A percentile compares a stretch with the other conserved stretches of the same genome.
These are phyloP conservation scores for Melanargia galathea DNA, from an alignment of 2,888 invertebrate genomes.

Conservation along the genomic window DNA sequence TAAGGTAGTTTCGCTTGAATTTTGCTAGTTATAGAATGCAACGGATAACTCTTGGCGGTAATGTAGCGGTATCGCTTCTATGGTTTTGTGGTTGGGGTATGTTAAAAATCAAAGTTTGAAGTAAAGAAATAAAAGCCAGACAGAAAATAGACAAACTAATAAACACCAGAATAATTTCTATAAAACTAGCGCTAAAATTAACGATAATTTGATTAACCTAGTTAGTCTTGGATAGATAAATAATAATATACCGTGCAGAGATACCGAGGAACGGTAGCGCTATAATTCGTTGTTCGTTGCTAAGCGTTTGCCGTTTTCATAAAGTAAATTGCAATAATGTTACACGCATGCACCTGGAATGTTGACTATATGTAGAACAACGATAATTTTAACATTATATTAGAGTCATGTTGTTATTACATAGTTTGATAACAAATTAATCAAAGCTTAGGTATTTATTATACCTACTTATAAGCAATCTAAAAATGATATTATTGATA, in stretches of 20 bases:
- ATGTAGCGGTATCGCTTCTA: no score
- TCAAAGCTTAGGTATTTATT: conserved; percentile 20
- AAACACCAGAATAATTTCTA: neutral
- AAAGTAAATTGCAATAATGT: conserved; percentile 7
- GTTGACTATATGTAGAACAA: conserved; percentile 4
- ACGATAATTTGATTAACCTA: conserved; percentile 9
- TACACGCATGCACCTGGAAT: conserved; percentile 8
- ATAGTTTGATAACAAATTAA: conserved; percentile 15
- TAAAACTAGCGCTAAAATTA: neutral
- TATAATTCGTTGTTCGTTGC: conserved; percentile 12
- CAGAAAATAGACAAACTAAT: neutral
- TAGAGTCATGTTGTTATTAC: neutral
- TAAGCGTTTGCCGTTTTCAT: conserved; percentile 13
- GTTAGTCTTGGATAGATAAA: neutral
- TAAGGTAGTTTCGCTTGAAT: no score
- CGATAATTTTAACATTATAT: conserved; percentile 18
- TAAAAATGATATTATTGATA: conserved; percentile 5
- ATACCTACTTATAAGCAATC: conserved; percentile 3
- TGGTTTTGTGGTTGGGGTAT: no score
- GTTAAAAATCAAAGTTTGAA: neutral
- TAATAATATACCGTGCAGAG: conserved; percentile 8
- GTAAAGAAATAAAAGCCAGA: neutral
- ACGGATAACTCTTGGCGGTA: no score
- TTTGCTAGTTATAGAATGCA: no score
- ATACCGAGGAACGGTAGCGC: neutral